phyloP scores from a whole-genome alignment of 2,113 vertebrate species.

The Chinchilla lanigera region DNA sequence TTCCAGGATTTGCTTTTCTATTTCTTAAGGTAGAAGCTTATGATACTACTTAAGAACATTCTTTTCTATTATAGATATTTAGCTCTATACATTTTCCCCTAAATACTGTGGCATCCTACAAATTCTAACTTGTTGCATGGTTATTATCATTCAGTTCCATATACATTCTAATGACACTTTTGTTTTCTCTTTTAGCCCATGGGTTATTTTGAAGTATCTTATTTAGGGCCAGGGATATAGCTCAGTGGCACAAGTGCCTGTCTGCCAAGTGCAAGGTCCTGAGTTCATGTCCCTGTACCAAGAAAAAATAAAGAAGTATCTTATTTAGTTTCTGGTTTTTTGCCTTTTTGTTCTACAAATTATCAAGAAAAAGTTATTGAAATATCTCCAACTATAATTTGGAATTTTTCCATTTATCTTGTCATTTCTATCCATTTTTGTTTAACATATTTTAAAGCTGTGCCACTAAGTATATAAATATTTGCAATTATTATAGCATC shows the following conservation, averaged over 20 bases:
- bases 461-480: not conserved
- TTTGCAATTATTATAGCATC: not conserved
- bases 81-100: not conserved
- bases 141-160: slow-evolving; percentile 22
- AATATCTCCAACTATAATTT: slow-evolving; percentile 4
- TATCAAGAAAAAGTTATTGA: slow-evolving; percentile 42
- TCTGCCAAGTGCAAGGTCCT: no score
- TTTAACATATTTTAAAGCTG: slow-evolving; percentile 8
- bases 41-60: slow-evolving; percentile 8
- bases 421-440: slow-evolving; percentile 24
- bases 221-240: no score
- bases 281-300: no score
- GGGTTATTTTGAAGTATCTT: slow-evolving; percentile 35
- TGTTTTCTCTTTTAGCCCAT: not conserved
- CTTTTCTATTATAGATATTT: not conserved
- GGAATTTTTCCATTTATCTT: slow-evolving; percentile 43
- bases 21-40: slow-evolving; percentile 8
- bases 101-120: not conserved
- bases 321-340: slow-evolving; percentile 42
- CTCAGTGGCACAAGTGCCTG: no score
- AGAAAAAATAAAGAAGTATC: no score
- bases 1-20: not conserved
- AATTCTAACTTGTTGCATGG: not conserved
- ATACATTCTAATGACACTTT: not conserved
- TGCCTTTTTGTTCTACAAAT: not conserved